These are phyloP conservation scores for Piprites chloris DNA, from an alignment of 2,113 vertebrate genomes.

Conservation along the genomic window DNA sequence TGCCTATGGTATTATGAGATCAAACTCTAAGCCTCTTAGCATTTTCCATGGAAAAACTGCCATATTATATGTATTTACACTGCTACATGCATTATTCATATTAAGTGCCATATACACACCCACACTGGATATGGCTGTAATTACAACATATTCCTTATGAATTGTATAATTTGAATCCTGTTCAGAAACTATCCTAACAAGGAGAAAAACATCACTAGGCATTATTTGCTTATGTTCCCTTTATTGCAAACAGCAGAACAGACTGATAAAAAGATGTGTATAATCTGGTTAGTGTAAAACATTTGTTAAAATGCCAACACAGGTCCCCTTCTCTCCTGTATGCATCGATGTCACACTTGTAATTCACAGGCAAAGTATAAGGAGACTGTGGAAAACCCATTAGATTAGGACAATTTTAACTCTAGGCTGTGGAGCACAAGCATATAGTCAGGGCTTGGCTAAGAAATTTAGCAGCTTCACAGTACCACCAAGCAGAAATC, in stretches of 20 bases:
- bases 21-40: constrained; percentile 22
- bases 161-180: background rate
- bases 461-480: background rate
- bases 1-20: background rate
- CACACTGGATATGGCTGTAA: background rate
- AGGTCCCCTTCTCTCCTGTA: background rate
- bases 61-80: background rate
- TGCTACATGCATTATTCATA: background rate
- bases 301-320: background rate
- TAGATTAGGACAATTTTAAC: background rate
- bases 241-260: background rate
- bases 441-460: background rate
- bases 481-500: background rate
- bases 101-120: background rate
- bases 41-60: background rate
- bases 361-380: background rate
- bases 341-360: background rate
- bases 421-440: background rate
- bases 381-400: background rate
- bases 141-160: background rate
- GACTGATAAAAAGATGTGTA: background rate
- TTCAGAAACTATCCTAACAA: background rate
- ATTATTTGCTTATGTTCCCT: background rate
- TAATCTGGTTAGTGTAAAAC: background rate
- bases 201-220: background rate